Conservation (phyloP, 2,113 vertebrate species). For the Crotalus horridus region DNA sequence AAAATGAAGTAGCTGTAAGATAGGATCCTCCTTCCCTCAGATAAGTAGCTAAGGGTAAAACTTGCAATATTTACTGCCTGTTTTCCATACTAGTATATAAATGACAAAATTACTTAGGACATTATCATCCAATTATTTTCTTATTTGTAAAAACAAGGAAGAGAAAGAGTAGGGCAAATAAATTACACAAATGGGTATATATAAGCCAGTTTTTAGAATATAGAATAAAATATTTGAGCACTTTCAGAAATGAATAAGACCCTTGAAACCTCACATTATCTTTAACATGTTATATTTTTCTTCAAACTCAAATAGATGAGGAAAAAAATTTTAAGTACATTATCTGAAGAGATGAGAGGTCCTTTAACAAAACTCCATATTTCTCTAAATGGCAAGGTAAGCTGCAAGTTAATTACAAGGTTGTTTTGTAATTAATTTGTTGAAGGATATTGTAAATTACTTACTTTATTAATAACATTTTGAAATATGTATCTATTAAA, state of each 20-base stretch:
- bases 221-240: not conserved
- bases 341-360: constrained; percentile 84
- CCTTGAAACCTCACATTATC: not conserved
- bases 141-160: not conserved
- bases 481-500: not conserved
- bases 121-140: not conserved
- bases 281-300: not conserved
- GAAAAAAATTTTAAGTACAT: constrained; percentile 87
- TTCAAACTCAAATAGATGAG: constrained; percentile 71
- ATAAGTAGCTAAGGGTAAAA: not conserved
- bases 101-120: not conserved
- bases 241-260: not conserved
- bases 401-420: not conserved
- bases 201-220: not conserved
- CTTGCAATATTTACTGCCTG: not conserved
- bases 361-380: constrained; percentile 86
- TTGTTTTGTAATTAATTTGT: not conserved
- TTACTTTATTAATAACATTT: not conserved
- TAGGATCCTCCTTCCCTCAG: too few relatives aligned
- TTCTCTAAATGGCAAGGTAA: constrained; percentile 89
- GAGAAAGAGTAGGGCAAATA: not conserved
- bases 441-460: not conserved
- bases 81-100: not conserved
- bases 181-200: not conserved
- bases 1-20: not conserved